Base-by-base conservation (phyloP, 2,888 invertebrate species). In the Stenurella melanura region DNA sequence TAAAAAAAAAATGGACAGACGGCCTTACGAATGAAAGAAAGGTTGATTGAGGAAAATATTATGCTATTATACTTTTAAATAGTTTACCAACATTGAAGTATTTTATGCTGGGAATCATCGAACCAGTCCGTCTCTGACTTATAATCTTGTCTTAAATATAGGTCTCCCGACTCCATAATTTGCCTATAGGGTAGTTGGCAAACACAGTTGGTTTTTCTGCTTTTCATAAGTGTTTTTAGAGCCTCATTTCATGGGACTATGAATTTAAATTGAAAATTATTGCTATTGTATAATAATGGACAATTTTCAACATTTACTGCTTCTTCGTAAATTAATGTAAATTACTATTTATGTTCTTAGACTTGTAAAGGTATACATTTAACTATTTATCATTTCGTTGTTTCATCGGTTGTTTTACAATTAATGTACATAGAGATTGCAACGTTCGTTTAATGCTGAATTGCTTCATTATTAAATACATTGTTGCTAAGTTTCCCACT, bases 251-350 rank as follows among this genome's bases (percentile, higher is more conserved):
- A 42, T 17, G 60, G 38, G 42, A 42, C 19, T 60, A 21, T 60
- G 70, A 70, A 70, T 70, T 70, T 70, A 60, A 60, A 70, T 70
- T 70, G 70, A 38, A 70, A 70, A 70, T 70, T 70, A 70, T 70
- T 60, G 21, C 70, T n/a, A 42, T 60, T 42, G 38, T 26, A 60
- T 60, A 70, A 70, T 70, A 70, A 58, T 58, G 56, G 67, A 58
- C 69, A 69, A 57, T 58, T 19, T 57, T 18, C 26, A 69, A 18
- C 57, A 18, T 69, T 69, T 69, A 69, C 69, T 34, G 50, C 67
- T 67, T 26, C 57, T 38, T 69, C 30, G 42, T 50, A 42, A n/a
- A 66, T 66, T 66, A 66, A 66, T 66, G 64, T 15, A 66, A 66
- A 50, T 66, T 66, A 63, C 61, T 34, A 34, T 63, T 34, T 34